Conservation (phyloP, 1,140 invertebrate genomes). For the Rhizoglyphus robini region DNA sequence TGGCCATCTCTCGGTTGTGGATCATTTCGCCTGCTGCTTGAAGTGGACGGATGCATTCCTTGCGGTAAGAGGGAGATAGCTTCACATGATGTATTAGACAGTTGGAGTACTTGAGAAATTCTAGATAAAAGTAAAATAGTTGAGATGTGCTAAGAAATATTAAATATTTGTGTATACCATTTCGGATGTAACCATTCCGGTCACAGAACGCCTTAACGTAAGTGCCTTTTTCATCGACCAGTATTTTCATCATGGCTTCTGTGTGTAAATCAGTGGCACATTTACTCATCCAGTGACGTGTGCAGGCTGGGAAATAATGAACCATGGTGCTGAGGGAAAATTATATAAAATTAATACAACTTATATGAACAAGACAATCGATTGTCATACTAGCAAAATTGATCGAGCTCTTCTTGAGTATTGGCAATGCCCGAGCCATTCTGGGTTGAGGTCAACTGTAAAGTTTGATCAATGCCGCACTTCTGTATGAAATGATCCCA, state of each 20-base stretch:
- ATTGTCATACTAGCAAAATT: conserved; percentile 4
- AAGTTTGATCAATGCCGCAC: not conserved
- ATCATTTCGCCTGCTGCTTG: not conserved
- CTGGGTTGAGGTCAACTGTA: not conserved
- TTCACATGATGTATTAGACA: not conserved
- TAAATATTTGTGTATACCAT: not conserved
- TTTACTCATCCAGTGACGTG: not conserved
- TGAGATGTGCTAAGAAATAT: not conserved
- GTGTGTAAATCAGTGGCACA: not conserved
- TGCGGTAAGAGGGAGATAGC: not conserved
- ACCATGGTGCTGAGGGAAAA: not conserved
- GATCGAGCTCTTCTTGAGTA: not conserved
- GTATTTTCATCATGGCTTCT: not conserved
- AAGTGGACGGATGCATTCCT: not conserved
- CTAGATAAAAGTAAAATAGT: not conserved
- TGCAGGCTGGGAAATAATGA: not conserved
- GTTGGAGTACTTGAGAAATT: not conserved
- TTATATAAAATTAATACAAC: not conserved
- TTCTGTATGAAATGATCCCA: not conserved
- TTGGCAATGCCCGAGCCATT: not conserved
- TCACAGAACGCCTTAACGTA: not conserved
- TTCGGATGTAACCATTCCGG: not conserved
- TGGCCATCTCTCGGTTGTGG: not conserved
- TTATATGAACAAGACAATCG: not conserved
- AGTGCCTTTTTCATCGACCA: not conserved